These are phyloP conservation scores for Drosophila seclusa DNA, from an alignment of 2,888 invertebrate genomes.

Conservation along the genomic window DNA sequence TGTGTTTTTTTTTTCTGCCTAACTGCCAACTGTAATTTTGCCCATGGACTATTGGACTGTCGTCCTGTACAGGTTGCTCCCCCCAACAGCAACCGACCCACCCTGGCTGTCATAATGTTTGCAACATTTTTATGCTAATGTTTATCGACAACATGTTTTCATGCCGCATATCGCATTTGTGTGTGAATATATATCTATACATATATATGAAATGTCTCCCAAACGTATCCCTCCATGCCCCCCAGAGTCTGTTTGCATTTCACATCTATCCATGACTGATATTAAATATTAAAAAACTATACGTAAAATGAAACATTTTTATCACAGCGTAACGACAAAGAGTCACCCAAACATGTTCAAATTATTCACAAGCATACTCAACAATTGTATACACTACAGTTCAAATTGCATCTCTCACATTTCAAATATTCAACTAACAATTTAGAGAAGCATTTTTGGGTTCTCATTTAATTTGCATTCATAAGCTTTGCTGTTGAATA, in stretches of 20 bases:
- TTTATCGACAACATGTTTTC: slow-evolving; percentile 75
- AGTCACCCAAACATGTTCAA: slow-evolving; percentile 44
- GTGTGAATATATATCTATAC: slow-evolving; percentile 15
- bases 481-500: not conserved
- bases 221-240: not conserved
- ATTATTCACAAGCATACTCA: slow-evolving; percentile 10
- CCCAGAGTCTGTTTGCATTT: slow-evolving; percentile 43
- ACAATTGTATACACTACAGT: slow-evolving; percentile 20
- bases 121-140: slow-evolving; percentile 81
- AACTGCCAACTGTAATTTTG: slow-evolving; percentile 36
- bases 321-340: slow-evolving; percentile 62
- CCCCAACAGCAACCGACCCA: not conserved
- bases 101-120: slow-evolving; percentile 58
- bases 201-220: slow-evolving; percentile 6
- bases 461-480: not conserved
- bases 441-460: not conserved
- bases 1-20: not conserved
- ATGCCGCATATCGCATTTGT: slow-evolving; percentile 47
- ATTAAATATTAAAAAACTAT: slow-evolving; percentile 81
- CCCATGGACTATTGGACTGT: slow-evolving; percentile 38
- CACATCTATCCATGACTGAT: slow-evolving; percentile 57
- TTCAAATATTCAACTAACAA: slow-evolving; percentile 1
- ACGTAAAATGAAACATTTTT: slow-evolving; percentile 77
- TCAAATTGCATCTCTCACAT: not conserved
- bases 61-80: not conserved